A percentile compares a stretch with the other conserved stretches of the same genome.
Conservation (phyloP, 2,888 invertebrate species). For the Drosophila gaucha region DNA sequence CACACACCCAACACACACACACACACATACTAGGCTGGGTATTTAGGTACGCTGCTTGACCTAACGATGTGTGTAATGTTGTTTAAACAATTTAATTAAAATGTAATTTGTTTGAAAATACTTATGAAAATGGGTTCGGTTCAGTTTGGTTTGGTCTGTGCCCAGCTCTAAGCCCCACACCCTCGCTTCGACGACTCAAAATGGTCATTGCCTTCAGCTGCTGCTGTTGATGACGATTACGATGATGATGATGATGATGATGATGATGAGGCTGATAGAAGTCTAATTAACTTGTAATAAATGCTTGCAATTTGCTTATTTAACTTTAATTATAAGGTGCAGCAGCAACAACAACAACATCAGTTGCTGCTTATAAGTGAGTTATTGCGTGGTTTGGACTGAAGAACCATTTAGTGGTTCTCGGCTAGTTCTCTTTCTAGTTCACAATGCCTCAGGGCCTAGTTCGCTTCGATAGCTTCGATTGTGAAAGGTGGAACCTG, state of each 20-base stretch:
- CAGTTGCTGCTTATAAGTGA: constrained; percentile 41
- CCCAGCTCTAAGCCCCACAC: constrained; percentile 7
- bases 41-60: constrained; percentile 80
- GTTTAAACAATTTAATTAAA: constrained; percentile 84
- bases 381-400: constrained; percentile 52
- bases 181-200: constrained; percentile 6
- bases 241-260: constrained; percentile 38
- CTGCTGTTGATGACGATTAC: not conserved
- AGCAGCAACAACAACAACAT: constrained; percentile 31
- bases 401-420: constrained; percentile 10
- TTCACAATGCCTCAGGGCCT: not conserved
- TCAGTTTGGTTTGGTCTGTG: constrained; percentile 57
- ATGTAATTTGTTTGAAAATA: constrained; percentile 83
- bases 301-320: constrained; percentile 78
- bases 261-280: constrained; percentile 73
- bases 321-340: constrained; percentile 74
- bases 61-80: constrained; percentile 83
- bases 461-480: not conserved
- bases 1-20: constrained; percentile 22
- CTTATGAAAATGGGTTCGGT: constrained; percentile 75
- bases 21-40: constrained; percentile 44
- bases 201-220: constrained; percentile 18
- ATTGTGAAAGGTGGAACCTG: not conserved
- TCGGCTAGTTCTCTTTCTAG: not conserved
- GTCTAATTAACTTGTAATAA: constrained; percentile 80